These are phyloP conservation scores for Pachliopta kotzebuea DNA, from an alignment of 2,888 invertebrate species.

Conservation along the genomic window DNA sequence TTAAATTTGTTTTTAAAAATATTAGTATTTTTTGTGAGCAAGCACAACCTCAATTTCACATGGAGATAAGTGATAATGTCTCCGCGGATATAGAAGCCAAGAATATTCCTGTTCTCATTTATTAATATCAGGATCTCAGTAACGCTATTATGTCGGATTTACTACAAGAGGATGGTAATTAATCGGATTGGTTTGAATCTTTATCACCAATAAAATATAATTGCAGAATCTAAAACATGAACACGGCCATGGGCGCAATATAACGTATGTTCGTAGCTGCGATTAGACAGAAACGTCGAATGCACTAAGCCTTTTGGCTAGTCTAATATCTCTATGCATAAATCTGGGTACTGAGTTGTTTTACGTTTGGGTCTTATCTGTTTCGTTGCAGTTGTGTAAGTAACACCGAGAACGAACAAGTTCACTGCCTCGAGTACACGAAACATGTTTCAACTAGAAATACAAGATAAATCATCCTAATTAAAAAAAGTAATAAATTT, in stretches of 20 bases:
- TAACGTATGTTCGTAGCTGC: neutral
- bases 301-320: conserved; percentile 5
- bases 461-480: conserved; percentile 30
- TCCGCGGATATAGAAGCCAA: too few relatives aligned
- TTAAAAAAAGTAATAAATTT: conserved; percentile 21
- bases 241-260: neutral
- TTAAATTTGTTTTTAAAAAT: too few relatives aligned
- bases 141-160: too few relatives aligned
- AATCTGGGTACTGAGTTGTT: conserved; percentile 34
- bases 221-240: neutral
- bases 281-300: conserved; percentile 10
- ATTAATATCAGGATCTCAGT: too few relatives aligned
- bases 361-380: conserved; percentile 51
- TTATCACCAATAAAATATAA: neutral
- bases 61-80: too few relatives aligned
- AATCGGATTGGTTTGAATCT: too few relatives aligned
- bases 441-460: conserved; percentile 33
- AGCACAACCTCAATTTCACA: too few relatives aligned
- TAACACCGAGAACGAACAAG: conserved; percentile 55
- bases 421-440: conserved; percentile 60
- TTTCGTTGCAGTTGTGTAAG: conserved; percentile 50
- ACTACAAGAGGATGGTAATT: too few relatives aligned
- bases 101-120: too few relatives aligned
- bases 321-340: conserved; percentile 22
- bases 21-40: too few relatives aligned